Evolutionary conservation across 2,888 invertebrate species (phyloP).

Genomic region (Choristoneura rosaceana): DNA sequence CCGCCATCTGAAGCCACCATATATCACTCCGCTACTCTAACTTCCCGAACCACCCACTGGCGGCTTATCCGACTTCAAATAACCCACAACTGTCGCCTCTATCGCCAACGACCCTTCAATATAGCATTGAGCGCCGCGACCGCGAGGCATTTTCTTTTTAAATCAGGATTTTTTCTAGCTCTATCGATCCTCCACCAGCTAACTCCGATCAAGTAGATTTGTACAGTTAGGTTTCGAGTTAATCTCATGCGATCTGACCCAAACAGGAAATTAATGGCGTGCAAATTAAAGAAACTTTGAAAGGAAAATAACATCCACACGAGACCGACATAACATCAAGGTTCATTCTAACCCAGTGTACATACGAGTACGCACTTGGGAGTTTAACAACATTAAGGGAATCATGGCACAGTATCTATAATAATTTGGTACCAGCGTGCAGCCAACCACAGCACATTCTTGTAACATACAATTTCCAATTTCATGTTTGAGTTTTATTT

Average conservation of each 20-base stretch:
- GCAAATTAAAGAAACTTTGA: constrained; percentile 55
- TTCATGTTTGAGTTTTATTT: constrained; percentile 74
- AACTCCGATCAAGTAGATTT: constrained; percentile 41
- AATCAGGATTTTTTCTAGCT: not conserved
- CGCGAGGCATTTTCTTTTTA: constrained; percentile 58
- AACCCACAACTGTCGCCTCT: constrained; percentile 57
- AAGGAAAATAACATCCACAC: constrained; percentile 49
- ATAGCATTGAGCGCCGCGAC: constrained; percentile 63
- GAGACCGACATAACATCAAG: constrained; percentile 40
- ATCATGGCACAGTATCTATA: too few species aligned
- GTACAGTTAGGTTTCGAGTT: constrained; percentile 48
- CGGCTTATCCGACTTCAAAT: not conserved
- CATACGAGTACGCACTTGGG: not conserved
- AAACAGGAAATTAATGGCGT: constrained; percentile 76
- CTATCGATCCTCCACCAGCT: constrained; percentile 29
- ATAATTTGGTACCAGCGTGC: constrained; percentile 17
- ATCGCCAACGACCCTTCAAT: constrained; percentile 59
- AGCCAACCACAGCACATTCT: constrained; percentile 23
- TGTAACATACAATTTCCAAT: constrained; percentile 54
- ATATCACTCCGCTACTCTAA: constrained; percentile 54
- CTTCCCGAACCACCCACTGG: constrained; percentile 11
- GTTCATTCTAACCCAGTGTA: not conserved
- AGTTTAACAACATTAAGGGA: too few species aligned
- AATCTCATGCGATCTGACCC: constrained; percentile 69
- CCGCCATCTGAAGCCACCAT: constrained; percentile 75